Evolutionary conservation across 1,140 invertebrate species (phyloP), one percentile per base, ranked within the genome.

Genomic region (Physella acuta): DNA sequence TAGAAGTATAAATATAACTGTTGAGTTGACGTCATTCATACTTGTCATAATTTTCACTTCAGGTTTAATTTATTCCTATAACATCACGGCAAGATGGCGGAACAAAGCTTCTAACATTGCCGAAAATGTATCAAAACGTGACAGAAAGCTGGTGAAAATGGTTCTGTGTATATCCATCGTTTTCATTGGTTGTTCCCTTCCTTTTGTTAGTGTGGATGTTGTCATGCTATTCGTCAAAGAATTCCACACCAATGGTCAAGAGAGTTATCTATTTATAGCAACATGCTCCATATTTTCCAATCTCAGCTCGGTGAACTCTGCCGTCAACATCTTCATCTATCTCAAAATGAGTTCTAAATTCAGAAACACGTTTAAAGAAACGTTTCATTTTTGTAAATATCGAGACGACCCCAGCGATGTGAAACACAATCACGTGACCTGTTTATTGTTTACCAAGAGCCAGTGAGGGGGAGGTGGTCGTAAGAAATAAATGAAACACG

Each of bases 281-380:
- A 16, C 26, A 3, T 26, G 28, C 4, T 62, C 37, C 0, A n/a
- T 62, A 16, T 14, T 62, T 33, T 34, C 36, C 8, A 33, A 62
- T 44, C 60, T 62, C 3, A 34, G 44, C 26, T 20, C 20, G 14
- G 28, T 62, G 16, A 53, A 56, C 14, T 31, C 24, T 17, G 30
- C 20, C 3, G 64, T 31, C 0, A 62, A 62, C 36, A 34, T 62
- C 28, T 62, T 62, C 26, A 58, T 58, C 5, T 58, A 58, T 34
- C 4, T 58, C 3, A 52, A 16, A 11, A 20, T 28, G 31, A 52
- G 62, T 51, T 49, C 37, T 33, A 55, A 56, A 28, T 53, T 55
- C 24, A 55, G 52, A 36, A 33, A 3, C 17, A 55, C 33, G 1
- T 53, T 55, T n/a, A 17, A n/a, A 36, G 11, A 28, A 24, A 4